These are phyloP conservation scores for Listrodromus nycthemerus DNA, from an alignment of 2,888 invertebrate species.

Conservation along the genomic window DNA sequence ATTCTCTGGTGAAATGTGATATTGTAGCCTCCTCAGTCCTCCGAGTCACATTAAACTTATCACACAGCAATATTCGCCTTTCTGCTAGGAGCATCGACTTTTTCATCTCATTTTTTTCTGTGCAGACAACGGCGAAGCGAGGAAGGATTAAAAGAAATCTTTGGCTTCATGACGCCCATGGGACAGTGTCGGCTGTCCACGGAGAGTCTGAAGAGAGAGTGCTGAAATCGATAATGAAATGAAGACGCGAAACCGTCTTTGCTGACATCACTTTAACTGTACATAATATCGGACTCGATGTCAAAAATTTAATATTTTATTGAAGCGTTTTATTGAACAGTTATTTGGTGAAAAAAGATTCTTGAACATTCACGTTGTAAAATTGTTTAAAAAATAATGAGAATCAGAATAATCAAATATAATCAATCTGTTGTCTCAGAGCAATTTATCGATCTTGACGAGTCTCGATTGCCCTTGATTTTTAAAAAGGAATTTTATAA, in stretches of 20 bases:
- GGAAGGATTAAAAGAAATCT: constrained; percentile 4
- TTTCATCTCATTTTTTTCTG: neutral
- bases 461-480: too few relatives aligned
- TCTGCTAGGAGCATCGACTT: neutral
- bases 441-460: too few relatives aligned
- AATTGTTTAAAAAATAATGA: too few relatives aligned
- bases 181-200: neutral
- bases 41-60: constrained; percentile 14
- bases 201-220: constrained; percentile 3
- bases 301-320: neutral
- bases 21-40: neutral
- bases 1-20: neutral
- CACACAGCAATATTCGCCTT: neutral
- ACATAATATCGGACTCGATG: neutral
- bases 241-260: neutral
- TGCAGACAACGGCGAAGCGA: neutral
- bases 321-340: neutral
- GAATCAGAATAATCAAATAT: too few relatives aligned
- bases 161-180: constrained; percentile 15
- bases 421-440: too few relatives aligned
- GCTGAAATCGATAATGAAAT: neutral
- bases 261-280: too few relatives aligned
- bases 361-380: too few relatives aligned
- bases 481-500: too few relatives aligned
- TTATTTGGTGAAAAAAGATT: too few relatives aligned